A percentile compares a stretch with the other conserved stretches of the same genome.
Evolutionary conservation across 2,888 invertebrate species (phyloP).

Genomic region (Cheilosia soror): DNA sequence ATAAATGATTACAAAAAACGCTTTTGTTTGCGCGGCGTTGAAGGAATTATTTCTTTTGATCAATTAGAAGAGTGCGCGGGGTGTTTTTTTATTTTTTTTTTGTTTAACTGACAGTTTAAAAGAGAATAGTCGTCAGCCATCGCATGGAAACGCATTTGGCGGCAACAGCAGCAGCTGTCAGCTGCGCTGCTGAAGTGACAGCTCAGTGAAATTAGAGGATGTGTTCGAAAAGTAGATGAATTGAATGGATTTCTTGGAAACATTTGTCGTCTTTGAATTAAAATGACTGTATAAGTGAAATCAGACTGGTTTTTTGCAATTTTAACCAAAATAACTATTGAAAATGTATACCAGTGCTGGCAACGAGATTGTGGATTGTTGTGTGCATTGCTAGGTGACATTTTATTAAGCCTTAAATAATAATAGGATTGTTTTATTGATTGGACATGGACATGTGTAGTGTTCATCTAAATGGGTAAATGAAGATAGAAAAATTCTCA

Average conservation of each 20-base stretch:
- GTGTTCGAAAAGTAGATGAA: constrained; percentile 25
- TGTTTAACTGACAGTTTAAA: constrained; percentile 57
- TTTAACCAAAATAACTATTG: too few relatives aligned
- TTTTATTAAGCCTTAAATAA: too few relatives aligned
- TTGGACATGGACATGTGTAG: too few relatives aligned
- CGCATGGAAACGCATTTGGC: constrained; percentile 52
- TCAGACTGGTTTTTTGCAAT: too few relatives aligned
- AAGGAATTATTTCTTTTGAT: constrained; percentile 14
- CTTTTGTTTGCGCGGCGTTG: constrained; percentile 28
- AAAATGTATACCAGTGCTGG: too few relatives aligned
- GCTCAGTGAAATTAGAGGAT: not conserved
- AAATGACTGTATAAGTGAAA: not conserved
- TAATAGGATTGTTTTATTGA: too few relatives aligned
- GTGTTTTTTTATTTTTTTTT: constrained; percentile 1
- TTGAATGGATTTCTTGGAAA: not conserved
- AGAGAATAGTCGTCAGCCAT: constrained; percentile 5
- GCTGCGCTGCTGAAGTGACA: constrained; percentile 3
- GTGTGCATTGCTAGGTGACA: too few relatives aligned
- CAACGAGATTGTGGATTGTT: too few relatives aligned
- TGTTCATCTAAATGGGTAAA: too few relatives aligned
- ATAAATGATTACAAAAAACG: constrained; percentile 42
- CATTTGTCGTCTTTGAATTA: not conserved
- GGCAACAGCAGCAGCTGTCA: constrained; percentile 53
- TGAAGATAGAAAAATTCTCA: too few relatives aligned
- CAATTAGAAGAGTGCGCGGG: constrained; percentile 36